These are phyloP conservation scores for Yponomeuta cagnagella DNA, from an alignment of 2,888 invertebrate species.

Conservation along the genomic window DNA sequence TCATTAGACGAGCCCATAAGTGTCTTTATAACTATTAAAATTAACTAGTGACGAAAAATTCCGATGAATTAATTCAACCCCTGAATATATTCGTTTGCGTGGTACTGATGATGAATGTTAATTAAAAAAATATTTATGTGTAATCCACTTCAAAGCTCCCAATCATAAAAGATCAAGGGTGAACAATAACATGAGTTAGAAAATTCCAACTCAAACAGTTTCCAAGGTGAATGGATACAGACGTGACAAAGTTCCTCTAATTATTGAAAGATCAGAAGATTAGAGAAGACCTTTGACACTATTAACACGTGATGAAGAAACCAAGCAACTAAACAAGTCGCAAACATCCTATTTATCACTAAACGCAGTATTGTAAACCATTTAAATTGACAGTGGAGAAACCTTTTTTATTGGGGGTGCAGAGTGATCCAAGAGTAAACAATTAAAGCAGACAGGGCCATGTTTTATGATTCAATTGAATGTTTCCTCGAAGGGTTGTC, in stretches of 20 bases:
- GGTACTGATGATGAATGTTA: neutral
- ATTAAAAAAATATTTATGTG: neutral
- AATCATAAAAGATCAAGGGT: too few relatives aligned
- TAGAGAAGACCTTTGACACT: neutral
- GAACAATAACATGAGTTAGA: too few relatives aligned
- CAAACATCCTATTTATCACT: neutral
- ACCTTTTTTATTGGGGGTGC: neutral
- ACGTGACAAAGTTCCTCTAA: neutral
- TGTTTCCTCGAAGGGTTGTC: neutral
- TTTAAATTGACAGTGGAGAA: too few relatives aligned
- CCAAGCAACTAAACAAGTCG: neutral
- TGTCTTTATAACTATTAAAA: neutral
- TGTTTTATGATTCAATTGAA: slow-evolving; percentile 7
- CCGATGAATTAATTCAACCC: neutral
- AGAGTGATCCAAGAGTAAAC: slow-evolving; percentile 18
- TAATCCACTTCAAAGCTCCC: too few relatives aligned
- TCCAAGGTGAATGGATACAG: neutral
- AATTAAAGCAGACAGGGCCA: slow-evolving; percentile 18
- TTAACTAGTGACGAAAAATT: neutral
- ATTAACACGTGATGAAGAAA: neutral
- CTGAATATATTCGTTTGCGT: neutral
- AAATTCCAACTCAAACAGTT: too few relatives aligned
- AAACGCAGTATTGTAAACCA: neutral
- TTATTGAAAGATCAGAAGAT: neutral
- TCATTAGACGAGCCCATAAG: neutral